Percentiles rank a stretch among this genome's conserved stretches.
phyloP scores from a whole-genome alignment of 2,797 vertebrate species.

The Peromyscus aztecus region DNA sequence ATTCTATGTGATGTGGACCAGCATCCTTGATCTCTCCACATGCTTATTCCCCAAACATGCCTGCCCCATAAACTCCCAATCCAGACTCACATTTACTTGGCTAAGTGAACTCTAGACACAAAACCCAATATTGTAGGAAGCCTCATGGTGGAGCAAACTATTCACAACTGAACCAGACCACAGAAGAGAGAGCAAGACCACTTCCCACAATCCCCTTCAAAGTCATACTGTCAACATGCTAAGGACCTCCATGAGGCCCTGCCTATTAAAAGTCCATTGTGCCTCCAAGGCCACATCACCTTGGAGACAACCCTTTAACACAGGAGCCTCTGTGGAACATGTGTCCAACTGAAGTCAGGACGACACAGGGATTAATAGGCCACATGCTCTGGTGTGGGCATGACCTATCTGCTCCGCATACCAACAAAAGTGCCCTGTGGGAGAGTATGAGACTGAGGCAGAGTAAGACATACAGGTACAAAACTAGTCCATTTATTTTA shows the following conservation, averaged over 20 bases:
- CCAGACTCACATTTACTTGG: not conserved
- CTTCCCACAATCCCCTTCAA: not conserved
- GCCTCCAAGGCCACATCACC: not conserved
- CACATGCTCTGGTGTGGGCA: not conserved
- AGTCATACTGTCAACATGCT: too few relatives aligned
- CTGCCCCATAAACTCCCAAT: not conserved
- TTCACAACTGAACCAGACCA: not conserved
- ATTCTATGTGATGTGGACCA: not conserved
- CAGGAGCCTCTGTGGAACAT: not conserved
- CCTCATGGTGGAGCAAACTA: not conserved
- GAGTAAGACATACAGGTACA: not conserved
- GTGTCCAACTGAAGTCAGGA: not conserved
- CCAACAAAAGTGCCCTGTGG: not conserved
- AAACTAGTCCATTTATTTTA: not conserved
- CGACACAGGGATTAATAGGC: not conserved
- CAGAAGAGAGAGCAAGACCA: not conserved
- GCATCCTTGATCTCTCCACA: not conserved
- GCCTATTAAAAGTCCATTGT: not conserved
- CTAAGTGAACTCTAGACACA: conserved; percentile 14
- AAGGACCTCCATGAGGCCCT: not conserved
- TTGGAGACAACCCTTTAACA: not conserved
- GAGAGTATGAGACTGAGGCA: not conserved
- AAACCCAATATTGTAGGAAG: not conserved
- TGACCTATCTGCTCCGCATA: not conserved
- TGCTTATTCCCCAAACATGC: not conserved